A percentile compares a stretch with the other conserved stretches of the same genome.
phyloP scores from a whole-genome alignment of 2,113 vertebrate genomes.

The Antechinus flavipes region DNA sequence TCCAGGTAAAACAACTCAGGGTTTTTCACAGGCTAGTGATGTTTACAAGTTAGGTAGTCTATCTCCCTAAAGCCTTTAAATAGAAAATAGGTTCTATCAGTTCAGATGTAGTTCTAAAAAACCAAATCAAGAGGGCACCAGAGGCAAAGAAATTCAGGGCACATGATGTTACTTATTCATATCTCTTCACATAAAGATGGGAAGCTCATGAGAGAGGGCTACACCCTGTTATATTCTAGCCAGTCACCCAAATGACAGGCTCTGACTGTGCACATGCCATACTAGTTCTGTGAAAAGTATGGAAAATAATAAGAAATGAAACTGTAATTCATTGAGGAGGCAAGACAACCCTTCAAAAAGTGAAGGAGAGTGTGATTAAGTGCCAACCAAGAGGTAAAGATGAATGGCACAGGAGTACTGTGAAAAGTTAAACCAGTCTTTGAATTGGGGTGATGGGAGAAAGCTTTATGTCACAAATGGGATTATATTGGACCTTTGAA shows the following conservation, averaged over 20 bases:
- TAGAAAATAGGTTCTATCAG: neutral
- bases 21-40: neutral
- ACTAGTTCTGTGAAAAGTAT: neutral
- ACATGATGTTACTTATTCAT: neutral
- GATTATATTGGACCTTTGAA: neutral
- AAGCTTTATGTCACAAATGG: neutral
- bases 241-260: neutral
- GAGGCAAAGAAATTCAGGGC: neutral
- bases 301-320: neutral
- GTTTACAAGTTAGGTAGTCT: neutral
- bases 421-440: neutral
- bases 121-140: neutral
- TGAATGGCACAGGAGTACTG: neutral
- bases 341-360: neutral
- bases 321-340: neutral
- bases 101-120: neutral
- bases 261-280: neutral
- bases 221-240: neutral
- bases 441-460: neutral
- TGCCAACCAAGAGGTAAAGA: neutral
- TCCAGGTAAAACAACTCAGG: slow-evolving; percentile 89
- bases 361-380: neutral
- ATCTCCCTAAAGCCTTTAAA: neutral
- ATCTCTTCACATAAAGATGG: neutral
- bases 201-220: neutral